Evolutionary conservation across 2,797 vertebrate genomes (phyloP), one percentile per base, ranked within the genome.

Genomic region (Platyrinchus mystaceus): DNA sequence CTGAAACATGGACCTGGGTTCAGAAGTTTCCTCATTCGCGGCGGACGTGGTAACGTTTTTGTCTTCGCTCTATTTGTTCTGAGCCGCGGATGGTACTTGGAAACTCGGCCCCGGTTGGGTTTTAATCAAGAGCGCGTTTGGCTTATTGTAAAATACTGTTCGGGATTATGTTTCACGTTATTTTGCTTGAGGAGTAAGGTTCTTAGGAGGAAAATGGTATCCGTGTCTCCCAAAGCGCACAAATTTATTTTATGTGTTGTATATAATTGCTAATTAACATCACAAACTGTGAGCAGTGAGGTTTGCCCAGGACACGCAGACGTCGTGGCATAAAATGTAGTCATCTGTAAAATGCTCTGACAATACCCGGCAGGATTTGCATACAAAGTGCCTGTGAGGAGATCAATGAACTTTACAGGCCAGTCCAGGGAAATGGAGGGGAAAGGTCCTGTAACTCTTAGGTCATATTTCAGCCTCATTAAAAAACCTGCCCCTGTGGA

Each of bases 1-100:
- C 34, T 84, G 92, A 95, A 89, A 64, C 11, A 3, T 14, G 85
- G 86, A 88, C 55, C 67, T 16, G 69, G 67, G 94, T 86, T 92
- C 93, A 84, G 80, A 93, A 94, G 93, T 95, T 93, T 84, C 27
- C 81, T 91, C 46, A 0, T 32, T 49, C 16, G 1, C 70, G 44
- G 74, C 41, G 9, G 70, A 34, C 32, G 77, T 28, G 69, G 58
- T 46, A 18, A 28, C 87, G 80, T 60, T 93, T 89, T 79, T 79
- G 75, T 92, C 30, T 67, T 71, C 7, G 0, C 23, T 71, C 7
- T 26, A 1, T 67, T 83, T 46, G 37, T 37, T 64, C 67, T 59
- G 2, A 69, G 20, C 21, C 2, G 32, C 6, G 18, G 47, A 23
- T 62, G 47, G 8, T 62, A 12, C 39, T 50, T 7, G 55, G 53